phyloP scores from a whole-genome alignment of 2,113 vertebrate species.

The Neoarius graeffei region DNA sequence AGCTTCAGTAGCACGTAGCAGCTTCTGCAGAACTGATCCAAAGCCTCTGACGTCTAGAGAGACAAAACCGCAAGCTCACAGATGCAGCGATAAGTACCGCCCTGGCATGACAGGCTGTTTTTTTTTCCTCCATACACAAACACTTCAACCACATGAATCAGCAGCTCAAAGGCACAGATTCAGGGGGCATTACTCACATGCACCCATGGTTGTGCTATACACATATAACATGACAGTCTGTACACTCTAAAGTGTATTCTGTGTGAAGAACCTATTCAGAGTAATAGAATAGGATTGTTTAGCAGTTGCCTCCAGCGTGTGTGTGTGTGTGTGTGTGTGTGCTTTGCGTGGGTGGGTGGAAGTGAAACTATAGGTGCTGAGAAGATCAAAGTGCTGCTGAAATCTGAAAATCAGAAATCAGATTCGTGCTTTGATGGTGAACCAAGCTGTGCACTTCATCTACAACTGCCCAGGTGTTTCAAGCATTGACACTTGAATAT shows the following conservation, averaged over 20 bases:
- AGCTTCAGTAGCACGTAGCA: conserved; percentile 21
- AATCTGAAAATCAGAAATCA: conserved; percentile 22
- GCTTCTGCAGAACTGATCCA: conserved; percentile 7
- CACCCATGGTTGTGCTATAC: conserved; percentile 24
- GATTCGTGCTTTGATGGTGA: conserved; percentile 44
- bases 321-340: conserved; percentile 29
- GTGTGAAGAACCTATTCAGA: conserved; percentile 17
- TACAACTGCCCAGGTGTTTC: conserved; percentile 23
- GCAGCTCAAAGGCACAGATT: conserved; percentile 53
- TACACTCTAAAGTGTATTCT: neutral
- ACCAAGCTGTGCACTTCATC: conserved; percentile 2
- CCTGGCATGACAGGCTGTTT: conserved; percentile 46
- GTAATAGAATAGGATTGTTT: conserved; percentile 14
- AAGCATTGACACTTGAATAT: conserved; percentile 33
- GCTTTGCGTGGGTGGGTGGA: conserved; percentile 32
- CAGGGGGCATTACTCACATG: conserved; percentile 37
- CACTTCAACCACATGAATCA: conserved; percentile 53
- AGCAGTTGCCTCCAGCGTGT: conserved; percentile 9
- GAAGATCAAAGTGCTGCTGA: conserved; percentile 50
- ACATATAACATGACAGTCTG: conserved; percentile 26
- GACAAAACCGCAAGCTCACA: conserved; percentile 42
- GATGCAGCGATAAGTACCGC: conserved; percentile 46
- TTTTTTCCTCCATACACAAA: conserved; percentile 49
- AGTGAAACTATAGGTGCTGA: conserved; percentile 35
- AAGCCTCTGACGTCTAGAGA: conserved; percentile 40